Percentiles rank a stretch among this genome's conserved stretches.
Conservation (phyloP, 2,797 vertebrate species). For the Phrynocephalus guinanensis region DNA sequence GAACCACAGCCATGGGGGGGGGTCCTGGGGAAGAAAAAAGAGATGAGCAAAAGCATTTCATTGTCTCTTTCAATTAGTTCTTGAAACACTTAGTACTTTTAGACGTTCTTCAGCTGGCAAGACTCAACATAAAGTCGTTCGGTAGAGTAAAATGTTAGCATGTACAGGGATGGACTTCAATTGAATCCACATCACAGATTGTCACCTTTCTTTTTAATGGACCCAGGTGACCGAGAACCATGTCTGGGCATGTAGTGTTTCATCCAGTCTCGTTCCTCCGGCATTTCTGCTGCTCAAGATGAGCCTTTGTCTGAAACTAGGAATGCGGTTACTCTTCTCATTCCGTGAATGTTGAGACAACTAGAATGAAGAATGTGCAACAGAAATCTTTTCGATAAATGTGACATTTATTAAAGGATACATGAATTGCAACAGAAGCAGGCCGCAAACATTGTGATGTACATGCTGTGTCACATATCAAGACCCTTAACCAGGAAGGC, state of each 20-base stretch:
- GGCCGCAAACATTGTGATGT: slow-evolving; percentile 48
- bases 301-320: slow-evolving; percentile 23
- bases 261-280: background rate
- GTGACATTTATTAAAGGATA: slow-evolving; percentile 60
- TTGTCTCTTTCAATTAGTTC: background rate
- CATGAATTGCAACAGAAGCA: slow-evolving; percentile 64
- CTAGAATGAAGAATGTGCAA: slow-evolving; percentile 3
- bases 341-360: slow-evolving; percentile 38
- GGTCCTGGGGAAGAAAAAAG: background rate
- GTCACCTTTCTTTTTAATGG: background rate
- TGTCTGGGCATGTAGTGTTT: background rate
- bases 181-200: background rate
- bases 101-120: background rate
- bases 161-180: background rate
- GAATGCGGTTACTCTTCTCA: slow-evolving; percentile 65
- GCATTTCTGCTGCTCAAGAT: background rate
- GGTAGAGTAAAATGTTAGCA: background rate
- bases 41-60: background rate
- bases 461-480: slow-evolving; percentile 32
- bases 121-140: background rate
- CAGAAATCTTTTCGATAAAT: slow-evolving; percentile 54
- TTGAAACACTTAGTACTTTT: background rate
- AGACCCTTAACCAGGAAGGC: slow-evolving; percentile 26
- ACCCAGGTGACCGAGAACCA: background rate
- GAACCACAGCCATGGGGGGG: no score